phyloP scores from a whole-genome alignment of 2,888 invertebrate species.

The Rambutsinella grinnellia region DNA sequence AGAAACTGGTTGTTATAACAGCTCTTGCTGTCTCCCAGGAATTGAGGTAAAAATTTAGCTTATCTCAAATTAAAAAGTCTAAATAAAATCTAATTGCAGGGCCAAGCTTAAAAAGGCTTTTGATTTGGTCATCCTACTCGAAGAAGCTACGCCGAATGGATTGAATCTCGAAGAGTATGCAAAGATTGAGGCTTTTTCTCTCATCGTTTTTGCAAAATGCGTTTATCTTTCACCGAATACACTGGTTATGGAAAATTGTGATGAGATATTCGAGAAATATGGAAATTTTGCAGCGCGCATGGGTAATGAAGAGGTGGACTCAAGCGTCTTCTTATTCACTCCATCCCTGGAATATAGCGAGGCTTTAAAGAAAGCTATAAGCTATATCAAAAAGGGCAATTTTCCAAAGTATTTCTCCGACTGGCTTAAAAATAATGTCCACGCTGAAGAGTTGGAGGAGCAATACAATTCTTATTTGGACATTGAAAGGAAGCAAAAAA shows the following conservation, averaged over 20 bases:
- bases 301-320: not conserved
- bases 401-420: too few species aligned
- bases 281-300: not conserved
- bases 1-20: slow-evolving; percentile 9
- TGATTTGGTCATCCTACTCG: slow-evolving; percentile 3
- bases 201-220: slow-evolving; percentile 1
- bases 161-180: slow-evolving; percentile 6
- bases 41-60: slow-evolving; percentile 6
- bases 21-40: slow-evolving; percentile 1
- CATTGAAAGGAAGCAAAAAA: too few species aligned
- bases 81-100: slow-evolving; percentile 8
- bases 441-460: too few species aligned
- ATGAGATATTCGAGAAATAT: not conserved
- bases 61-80: not conserved
- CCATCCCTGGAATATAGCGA: not conserved
- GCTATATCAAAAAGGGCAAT: too few species aligned
- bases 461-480: too few species aligned
- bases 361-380: not conserved
- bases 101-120: slow-evolving; percentile 20
- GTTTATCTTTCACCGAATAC: slow-evolving; percentile 4
- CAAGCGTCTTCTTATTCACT: not conserved
- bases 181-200: slow-evolving; percentile 3
- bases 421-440: too few species aligned
- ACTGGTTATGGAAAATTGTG: slow-evolving; percentile 8
- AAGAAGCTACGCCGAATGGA: not conserved